A percentile compares a stretch with the other conserved stretches of the same genome.
Evolutionary conservation across 2,797 vertebrate genomes (phyloP).

Genomic region (Falco cherrug): DNA sequence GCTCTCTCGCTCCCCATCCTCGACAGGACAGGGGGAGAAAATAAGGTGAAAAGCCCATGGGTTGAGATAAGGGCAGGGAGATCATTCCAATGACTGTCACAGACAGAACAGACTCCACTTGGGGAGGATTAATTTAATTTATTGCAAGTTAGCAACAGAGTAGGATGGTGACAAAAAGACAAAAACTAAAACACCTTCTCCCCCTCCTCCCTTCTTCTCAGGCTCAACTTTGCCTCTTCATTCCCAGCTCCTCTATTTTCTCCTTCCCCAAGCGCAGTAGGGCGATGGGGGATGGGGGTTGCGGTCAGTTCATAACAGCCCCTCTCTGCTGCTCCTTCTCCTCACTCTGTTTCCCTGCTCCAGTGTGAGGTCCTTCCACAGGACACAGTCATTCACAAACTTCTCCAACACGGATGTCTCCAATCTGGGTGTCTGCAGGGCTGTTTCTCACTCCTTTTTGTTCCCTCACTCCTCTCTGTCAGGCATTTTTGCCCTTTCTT

Average conservation of each 20-base stretch:
- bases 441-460: background rate
- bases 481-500: background rate
- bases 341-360: background rate
- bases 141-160: background rate
- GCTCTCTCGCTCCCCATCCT: background rate
- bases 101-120: background rate
- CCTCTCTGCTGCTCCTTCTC: background rate
- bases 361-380: background rate
- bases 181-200: background rate
- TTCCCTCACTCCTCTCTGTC: background rate
- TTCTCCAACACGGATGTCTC: background rate
- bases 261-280: rapidly evolving
- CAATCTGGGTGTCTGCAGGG: background rate
- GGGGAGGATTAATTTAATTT: background rate
- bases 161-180: background rate
- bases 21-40: background rate
- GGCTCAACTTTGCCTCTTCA: background rate
- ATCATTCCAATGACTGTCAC: background rate
- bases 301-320: background rate
- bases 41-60: background rate
- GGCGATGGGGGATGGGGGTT: background rate
- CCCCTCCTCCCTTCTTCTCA: background rate
- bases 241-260: background rate
- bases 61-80: background rate
- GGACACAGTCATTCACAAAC: background rate